Conservation (phyloP, 2,888 invertebrate species). For the Anthrax anthrax region DNA sequence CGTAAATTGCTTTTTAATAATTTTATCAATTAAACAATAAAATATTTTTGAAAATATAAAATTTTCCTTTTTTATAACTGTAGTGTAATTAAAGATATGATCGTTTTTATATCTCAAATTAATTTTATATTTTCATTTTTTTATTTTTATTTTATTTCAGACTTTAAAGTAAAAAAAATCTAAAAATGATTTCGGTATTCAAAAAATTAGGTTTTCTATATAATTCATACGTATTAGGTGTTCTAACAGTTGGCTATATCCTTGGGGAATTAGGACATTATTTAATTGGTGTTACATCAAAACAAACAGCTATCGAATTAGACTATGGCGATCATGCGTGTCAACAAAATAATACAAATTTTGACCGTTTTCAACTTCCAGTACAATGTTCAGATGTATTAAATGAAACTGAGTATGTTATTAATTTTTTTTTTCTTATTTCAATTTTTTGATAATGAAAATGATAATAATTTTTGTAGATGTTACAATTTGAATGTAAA, state of each 20-base stretch:
- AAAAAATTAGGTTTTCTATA: conserved; percentile 52
- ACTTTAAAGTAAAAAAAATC: background rate
- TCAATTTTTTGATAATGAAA: conserved; percentile 2
- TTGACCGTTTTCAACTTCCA: conserved; percentile 38
- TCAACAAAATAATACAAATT: conserved; percentile 53
- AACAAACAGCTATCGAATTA: conserved; percentile 69
- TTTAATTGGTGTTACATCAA: conserved; percentile 76
- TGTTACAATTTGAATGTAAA: conserved; percentile 51
- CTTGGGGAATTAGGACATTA: conserved; percentile 80
- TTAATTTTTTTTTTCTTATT: conserved; percentile 18
- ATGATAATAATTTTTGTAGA: conserved; percentile 34
- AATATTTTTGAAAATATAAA: too few species aligned
- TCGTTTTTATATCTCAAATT: too few species aligned
- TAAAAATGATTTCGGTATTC: conserved; percentile 24
- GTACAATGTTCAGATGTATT: conserved; percentile 42
- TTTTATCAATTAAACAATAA: too few species aligned
- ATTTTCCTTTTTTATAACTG: too few species aligned
- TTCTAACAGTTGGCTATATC: conserved; percentile 71
- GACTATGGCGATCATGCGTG: conserved; percentile 79
- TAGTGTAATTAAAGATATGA: too few species aligned
- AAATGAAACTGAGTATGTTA: conserved; percentile 39
- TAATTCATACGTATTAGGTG: conserved; percentile 61
- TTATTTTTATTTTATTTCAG: too few species aligned
- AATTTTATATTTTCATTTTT: too few species aligned
- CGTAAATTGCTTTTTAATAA: too few species aligned